Base-by-base conservation (phyloP, 2,797 vertebrate genomes). In the Hippocampus kuda region DNA sequence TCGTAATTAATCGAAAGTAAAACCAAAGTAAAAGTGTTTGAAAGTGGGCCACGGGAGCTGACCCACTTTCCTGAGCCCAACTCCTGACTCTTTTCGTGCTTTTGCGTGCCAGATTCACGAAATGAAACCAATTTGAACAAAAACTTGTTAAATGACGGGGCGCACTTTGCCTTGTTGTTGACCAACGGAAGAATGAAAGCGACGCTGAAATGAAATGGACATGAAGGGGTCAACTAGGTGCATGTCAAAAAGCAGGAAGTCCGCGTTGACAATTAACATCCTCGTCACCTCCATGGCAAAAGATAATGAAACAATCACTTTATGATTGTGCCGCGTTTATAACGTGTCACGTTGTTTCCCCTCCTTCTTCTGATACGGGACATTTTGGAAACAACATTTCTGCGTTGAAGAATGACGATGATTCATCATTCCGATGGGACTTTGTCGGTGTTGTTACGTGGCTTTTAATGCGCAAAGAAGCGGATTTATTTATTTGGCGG, bases 401-500 rank as follows among this genome's bases (percentile, higher is more conserved):
- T 54, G 2, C 10, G 22, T 54, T 54, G 24, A 30, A 30, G 2
- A 26, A 16, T 60, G 27, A 11, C 15, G 27, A 60, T 18, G 26
- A 60, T 18, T 20, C 16, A 34, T 20, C 27, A 7, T 34, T 60
- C 27, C 16, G 24, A 26, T 12, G 12, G 11, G 13, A 57, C 54
- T 11, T 57, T 57, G 54, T 12, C 11, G n/a, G 24, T n/a, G 8
- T 56, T 26, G n/a, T 56, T 56, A 11, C 6, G 10, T 12, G 34
- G 6, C 30, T 61, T 34, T 22, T 61, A 41, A 59, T 59, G 26
- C 56, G 56, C 56, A 42, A 41, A 42, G 34, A n/a, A 62, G 57
- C 34, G 34, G 61, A 64, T 64, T 64, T 64, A 44, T 44, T 24
- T 26, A 20, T 60, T 60, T 60, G 57, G 57, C 57, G 15, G 27